Evolutionary conservation across 2,888 invertebrate genomes (phyloP), one percentile per base, ranked within the genome.

Genomic region (Acrobasis suavella): DNA sequence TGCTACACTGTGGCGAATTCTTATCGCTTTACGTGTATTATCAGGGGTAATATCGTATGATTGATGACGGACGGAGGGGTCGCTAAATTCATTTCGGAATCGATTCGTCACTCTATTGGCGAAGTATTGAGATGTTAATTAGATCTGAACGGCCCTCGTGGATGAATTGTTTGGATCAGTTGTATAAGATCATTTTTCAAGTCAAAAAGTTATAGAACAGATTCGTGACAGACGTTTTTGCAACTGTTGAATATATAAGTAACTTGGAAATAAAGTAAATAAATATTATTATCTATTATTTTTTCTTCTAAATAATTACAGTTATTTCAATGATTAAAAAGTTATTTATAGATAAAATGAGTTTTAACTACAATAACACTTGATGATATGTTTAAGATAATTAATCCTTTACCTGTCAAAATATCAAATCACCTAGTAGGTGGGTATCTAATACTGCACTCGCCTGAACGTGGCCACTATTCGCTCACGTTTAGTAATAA

Each of bases 51-150:
- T 74, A 68, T 70, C 67, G 67, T 71, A 76, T 85, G 86, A 86
- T 86, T 82, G 82, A 85, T 86, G 78, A 76, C 68, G 61, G 58
- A 71, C 68, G 69, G 70, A 74, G 74, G 77, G 82, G 81, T 76
- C 69, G 79, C 78, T 76, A 76, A 82, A 82, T 82, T 82, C 73
- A 82, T 87, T 86, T 78, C 68, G 66, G 65, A 78, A 79, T 80
- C 80, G 80, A 86, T 87, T 82, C 76, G 78, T 85, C 85, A 85
- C 84, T 80, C 76, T 74, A 77, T 75, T 78, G 77, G 74, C 72
- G 72, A 70, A 70, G 67, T 66, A 78, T 80, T 74, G 77, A 76
- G 72, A 75, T 79, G 71, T 73, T 80, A 75, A 81, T 80, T 77
- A 74, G 75, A 75, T 74, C 68, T 67, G 67, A 63, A 66, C 60